Conservation (phyloP, 2,113 vertebrate species). For the Cairina moschata region DNA sequence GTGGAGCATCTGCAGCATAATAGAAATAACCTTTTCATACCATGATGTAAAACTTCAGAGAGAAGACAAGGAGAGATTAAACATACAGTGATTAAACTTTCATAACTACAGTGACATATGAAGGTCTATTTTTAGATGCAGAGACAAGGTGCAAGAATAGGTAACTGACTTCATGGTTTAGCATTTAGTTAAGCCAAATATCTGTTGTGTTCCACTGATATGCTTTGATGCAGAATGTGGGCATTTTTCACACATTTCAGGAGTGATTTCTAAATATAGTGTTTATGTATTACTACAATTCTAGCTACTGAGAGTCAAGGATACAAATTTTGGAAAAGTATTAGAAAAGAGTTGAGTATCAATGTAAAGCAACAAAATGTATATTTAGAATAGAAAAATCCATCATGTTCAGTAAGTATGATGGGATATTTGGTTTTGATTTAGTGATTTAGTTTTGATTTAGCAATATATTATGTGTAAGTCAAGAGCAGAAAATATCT, state of each 20-base stretch:
- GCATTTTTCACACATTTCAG: not conserved
- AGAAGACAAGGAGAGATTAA: not conserved
- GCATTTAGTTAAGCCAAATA: not conserved
- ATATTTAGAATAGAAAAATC: not conserved
- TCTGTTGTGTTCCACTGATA: not conserved
- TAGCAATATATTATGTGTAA: not conserved
- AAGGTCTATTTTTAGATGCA: not conserved
- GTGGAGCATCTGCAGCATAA: not conserved
- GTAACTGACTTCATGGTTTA: not conserved
- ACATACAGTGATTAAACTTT: not conserved
- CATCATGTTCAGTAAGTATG: not conserved
- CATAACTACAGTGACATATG: not conserved
- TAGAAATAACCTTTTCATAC: not conserved
- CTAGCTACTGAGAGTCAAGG: not conserved
- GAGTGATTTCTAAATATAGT: not conserved
- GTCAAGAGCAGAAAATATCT: not conserved
- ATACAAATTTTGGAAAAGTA: not conserved
- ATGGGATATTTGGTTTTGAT: not conserved
- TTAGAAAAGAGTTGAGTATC: not conserved
- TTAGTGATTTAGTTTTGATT: not conserved
- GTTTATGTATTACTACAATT: not conserved
- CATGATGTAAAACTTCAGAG: not conserved
- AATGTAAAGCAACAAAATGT: not conserved
- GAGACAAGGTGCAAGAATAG: not conserved
- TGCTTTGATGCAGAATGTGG: not conserved